Percentiles rank a stretch among this genome's conserved stretches.
These are phyloP conservation scores for Euplexia lucipara DNA, from an alignment of 2,888 invertebrate species.

Conservation along the genomic window DNA sequence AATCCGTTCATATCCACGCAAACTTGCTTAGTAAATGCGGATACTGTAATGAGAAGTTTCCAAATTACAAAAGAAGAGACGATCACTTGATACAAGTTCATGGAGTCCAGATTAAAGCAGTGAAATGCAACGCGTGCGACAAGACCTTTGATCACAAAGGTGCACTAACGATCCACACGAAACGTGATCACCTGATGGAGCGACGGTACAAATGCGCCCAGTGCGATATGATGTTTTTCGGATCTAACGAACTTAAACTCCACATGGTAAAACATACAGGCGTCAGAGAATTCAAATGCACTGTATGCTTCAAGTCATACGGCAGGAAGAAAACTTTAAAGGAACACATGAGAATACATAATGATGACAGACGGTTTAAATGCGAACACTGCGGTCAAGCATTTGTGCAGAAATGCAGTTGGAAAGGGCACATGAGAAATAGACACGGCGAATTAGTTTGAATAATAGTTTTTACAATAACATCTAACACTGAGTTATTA, in stretches of 20 bases:
- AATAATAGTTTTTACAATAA: slow-evolving; percentile 3
- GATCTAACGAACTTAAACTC: slow-evolving; percentile 69
- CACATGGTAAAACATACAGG: slow-evolving; percentile 74
- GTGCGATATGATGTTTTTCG: slow-evolving; percentile 78
- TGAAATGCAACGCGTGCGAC: slow-evolving; percentile 78
- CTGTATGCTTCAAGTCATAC: slow-evolving; percentile 73
- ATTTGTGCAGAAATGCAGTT: slow-evolving; percentile 71
- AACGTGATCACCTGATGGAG: slow-evolving; percentile 79
- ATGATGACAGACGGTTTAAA: slow-evolving; percentile 68
- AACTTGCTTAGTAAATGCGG: slow-evolving; percentile 76
- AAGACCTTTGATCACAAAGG: slow-evolving; percentile 72
- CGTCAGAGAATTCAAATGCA: slow-evolving; percentile 70
- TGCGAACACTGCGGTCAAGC: slow-evolving; percentile 69
- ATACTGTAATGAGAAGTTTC: slow-evolving; percentile 78
- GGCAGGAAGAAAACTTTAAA: slow-evolving; percentile 69
- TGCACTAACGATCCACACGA: slow-evolving; percentile 74
- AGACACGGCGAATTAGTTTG: slow-evolving; percentile 63
- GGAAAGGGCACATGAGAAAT: slow-evolving; percentile 69
- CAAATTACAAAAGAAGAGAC: slow-evolving; percentile 73
- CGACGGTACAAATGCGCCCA: slow-evolving; percentile 73
- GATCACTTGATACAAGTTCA: slow-evolving; percentile 76
- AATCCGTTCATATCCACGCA: slow-evolving; percentile 78
- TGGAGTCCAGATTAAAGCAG: slow-evolving; percentile 67
- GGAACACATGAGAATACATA: slow-evolving; percentile 74
- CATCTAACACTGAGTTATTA: background rate